Evolutionary conservation across 1,140 invertebrate species (phyloP).

Genomic region (Bombus terrestris): DNA sequence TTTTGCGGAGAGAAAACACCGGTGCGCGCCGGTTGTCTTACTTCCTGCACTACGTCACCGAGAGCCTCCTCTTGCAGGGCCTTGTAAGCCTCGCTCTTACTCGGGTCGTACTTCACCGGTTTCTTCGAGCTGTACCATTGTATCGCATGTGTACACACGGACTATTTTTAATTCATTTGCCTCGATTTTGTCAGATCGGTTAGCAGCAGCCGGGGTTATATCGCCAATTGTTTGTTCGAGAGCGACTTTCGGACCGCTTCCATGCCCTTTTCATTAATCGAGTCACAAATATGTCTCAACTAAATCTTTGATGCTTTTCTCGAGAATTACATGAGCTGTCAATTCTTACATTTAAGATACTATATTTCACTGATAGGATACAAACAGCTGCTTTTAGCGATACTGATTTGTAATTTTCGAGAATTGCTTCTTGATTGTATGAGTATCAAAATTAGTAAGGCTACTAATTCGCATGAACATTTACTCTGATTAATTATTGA

Average conservation of each 20-base stretch:
- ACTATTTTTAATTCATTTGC: constrained; percentile 58
- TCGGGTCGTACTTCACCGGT: constrained; percentile 90
- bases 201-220: constrained; percentile 71
- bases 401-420: constrained; percentile 48
- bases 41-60: constrained; percentile 86
- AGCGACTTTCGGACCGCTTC: constrained; percentile 56
- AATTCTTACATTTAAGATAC: not conserved
- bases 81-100: constrained; percentile 92
- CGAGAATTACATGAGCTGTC: constrained; percentile 8
- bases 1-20: constrained; percentile 89
- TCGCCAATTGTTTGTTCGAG: constrained; percentile 68
- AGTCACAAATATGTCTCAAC: constrained; percentile 18
- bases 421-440: constrained; percentile 25
- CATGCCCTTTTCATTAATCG: constrained; percentile 44
- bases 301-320: not conserved
- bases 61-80: constrained; percentile 90
- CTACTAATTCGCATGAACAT: constrained; percentile 21
- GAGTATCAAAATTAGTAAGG: constrained; percentile 54
- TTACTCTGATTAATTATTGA: constrained; percentile 56
- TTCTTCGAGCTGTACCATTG: constrained; percentile 83
- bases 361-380: not conserved
- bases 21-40: constrained; percentile 86
- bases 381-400: not conserved
- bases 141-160: constrained; percentile 65
- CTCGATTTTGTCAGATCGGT: constrained; percentile 68